A percentile compares a stretch with the other conserved stretches of the same genome.
Conservation (phyloP, 2,797 vertebrate genomes). For the Clarias fuscus region DNA sequence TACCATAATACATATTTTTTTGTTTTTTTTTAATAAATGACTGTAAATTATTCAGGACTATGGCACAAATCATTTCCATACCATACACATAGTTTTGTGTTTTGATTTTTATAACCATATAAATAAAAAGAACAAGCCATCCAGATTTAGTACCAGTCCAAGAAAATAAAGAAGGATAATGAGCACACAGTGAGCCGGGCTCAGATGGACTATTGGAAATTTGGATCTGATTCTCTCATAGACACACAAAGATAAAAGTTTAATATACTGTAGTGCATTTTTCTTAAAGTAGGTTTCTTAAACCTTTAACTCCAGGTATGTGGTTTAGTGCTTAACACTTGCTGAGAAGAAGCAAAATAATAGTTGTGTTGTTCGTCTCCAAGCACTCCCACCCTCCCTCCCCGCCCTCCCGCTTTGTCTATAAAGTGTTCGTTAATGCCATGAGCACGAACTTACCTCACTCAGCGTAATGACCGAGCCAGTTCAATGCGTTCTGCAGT, state of each 20-base stretch:
- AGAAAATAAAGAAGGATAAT: background rate
- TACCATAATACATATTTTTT: background rate
- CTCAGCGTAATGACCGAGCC: slow-evolving; percentile 32
- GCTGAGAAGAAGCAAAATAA: background rate
- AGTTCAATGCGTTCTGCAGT: slow-evolving; percentile 37
- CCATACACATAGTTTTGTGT: background rate
- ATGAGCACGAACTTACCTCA: slow-evolving; percentile 14
- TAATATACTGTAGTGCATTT: no score
- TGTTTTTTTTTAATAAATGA: background rate
- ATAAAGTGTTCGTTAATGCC: background rate
- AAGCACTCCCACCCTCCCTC: no score
- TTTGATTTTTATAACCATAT: background rate
- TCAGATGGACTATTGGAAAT: background rate
- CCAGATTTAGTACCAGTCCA: background rate
- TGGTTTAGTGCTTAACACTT: background rate
- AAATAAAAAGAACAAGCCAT: background rate
- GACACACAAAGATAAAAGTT: background rate
- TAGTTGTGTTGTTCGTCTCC: slow-evolving; percentile 15
- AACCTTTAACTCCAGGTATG: background rate
- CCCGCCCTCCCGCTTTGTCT: background rate
- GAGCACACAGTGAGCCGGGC: background rate
- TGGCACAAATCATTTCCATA: background rate
- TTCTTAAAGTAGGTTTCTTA: background rate
- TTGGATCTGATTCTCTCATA: background rate
- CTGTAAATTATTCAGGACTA: slow-evolving; percentile 10